Evolutionary conservation across 2,797 vertebrate genomes (phyloP), one percentile per base, ranked within the genome.

Genomic region (Channallabes apus): DNA sequence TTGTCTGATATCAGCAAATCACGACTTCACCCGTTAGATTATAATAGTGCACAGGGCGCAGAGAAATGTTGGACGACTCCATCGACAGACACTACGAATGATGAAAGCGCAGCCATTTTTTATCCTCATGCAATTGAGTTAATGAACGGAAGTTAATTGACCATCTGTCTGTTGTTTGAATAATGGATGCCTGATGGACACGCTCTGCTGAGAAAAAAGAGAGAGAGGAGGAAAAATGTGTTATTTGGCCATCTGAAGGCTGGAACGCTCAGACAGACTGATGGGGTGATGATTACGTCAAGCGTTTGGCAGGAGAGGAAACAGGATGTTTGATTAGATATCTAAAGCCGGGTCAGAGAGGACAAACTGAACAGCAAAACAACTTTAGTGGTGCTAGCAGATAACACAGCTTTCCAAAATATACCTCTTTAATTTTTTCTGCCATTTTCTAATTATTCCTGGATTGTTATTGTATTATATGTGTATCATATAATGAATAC

Each of bases 161-260:
- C 88, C 88, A 88, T 89, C 88, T 89, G 88, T 84, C 87, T 86
- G 85, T 72, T 86, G 83, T 85, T 88, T 88, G 88, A 89, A 71
- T 84, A 79, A 89, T 88, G 54, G 35, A 73, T 61, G 35, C 35
- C 79, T 58, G 82, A 82, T 84, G 84, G 69, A 86, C 83, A 77
- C 22, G 73, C 65, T 82, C 67, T 4, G n/a, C 6, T 1, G 69
- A 81, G 71, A 85, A 69, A 18, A 71, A 27, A 46, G 35, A 27
- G 22, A 35, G 56, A 32, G 54, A 51, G 62, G 62, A 32, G 84
- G 78, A 51, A 27, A 80, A 61, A 86, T 86, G 67, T 82, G 81
- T 77, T 75, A 77, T 77, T 75, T 68, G 71, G 61, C 80, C 35
- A 51, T 86, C 71, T 75, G 46, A 78, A 73, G 85, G 71, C 80